These are phyloP conservation scores for Pangasius sanitwongsei DNA, from an alignment of 2,797 vertebrate genomes.

Conservation along the genomic window DNA sequence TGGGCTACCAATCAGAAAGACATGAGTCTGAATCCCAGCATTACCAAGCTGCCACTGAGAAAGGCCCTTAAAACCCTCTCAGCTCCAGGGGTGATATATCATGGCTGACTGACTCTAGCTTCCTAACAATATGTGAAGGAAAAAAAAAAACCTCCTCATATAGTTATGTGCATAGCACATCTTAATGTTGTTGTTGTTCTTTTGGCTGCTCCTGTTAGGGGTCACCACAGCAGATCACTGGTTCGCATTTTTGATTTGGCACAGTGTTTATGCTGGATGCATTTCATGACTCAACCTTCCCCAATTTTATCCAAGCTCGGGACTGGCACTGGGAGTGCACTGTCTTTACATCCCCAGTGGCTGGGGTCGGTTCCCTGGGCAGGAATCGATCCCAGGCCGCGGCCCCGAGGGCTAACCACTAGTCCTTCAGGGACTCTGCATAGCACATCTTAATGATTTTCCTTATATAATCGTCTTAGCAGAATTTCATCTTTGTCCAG, in stretches of 20 bases:
- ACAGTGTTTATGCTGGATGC: too few species aligned
- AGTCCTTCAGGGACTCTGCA: too few species aligned
- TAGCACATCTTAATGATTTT: background rate
- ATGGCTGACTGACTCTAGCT: background rate
- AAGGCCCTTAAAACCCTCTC: background rate
- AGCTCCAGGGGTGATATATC: background rate
- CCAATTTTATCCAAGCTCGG: too few species aligned
- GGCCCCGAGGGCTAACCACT: too few species aligned
- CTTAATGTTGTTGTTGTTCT: background rate
- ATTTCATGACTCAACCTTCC: too few species aligned
- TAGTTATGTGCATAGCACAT: background rate
- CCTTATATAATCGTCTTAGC: background rate
- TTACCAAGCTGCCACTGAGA: slow-evolving; percentile 13
- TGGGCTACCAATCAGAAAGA: background rate
- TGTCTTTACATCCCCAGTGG: too few species aligned
- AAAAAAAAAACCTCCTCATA: background rate
- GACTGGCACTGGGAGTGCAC: too few species aligned
- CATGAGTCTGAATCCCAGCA: background rate
- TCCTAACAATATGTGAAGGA: background rate
- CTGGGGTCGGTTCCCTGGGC: too few species aligned
- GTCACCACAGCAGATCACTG: too few species aligned
- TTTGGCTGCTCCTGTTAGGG: too few species aligned
- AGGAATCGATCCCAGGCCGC: too few species aligned
- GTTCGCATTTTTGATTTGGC: too few species aligned
- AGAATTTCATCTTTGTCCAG: background rate